phyloP scores from a whole-genome alignment of 2,888 invertebrate genomes.

The Leuctra nigra region DNA sequence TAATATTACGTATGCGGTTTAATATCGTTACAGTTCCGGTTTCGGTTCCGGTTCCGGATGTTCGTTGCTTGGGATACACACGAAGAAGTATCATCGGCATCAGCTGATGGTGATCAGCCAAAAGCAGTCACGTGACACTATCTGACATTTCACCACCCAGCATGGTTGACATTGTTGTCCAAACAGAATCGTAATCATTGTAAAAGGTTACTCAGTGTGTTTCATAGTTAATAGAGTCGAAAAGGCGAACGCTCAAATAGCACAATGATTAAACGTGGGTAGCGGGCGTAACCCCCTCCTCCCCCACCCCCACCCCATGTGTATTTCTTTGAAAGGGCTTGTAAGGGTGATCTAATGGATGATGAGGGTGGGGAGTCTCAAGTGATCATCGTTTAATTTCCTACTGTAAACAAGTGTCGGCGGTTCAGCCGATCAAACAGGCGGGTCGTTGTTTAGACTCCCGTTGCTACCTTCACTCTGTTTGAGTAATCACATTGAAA shows the following conservation, averaged over 20 bases:
- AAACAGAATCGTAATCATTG: conserved; percentile 30
- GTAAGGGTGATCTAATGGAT: conserved; percentile 22
- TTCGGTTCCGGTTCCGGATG: too few species aligned
- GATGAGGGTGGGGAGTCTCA: conserved; percentile 23
- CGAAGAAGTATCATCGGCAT: too few species aligned
- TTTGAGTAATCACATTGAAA: too few species aligned
- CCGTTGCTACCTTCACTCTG: too few species aligned
- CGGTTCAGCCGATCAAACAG: neutral
- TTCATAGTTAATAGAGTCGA: conserved; percentile 27
- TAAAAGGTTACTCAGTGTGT: conserved; percentile 28
- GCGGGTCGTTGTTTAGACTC: too few species aligned
- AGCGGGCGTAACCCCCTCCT: conserved; percentile 28
- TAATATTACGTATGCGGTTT: too few species aligned
- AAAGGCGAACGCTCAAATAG: conserved; percentile 33
- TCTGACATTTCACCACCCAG: too few species aligned
- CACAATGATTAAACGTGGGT: conserved; percentile 36
- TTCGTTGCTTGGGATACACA: too few species aligned
- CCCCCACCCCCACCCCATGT: neutral
- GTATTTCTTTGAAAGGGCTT: conserved; percentile 16
- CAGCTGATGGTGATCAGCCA: too few species aligned
- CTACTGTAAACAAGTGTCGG: conserved; percentile 12
- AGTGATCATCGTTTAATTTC: conserved; percentile 28
- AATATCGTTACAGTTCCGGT: too few species aligned
- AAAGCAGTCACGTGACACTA: too few species aligned
- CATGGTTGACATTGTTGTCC: conserved; percentile 22